Evolutionary conservation across 2,888 invertebrate species (phyloP), one percentile per base, ranked within the genome.

Genomic region (Troides oblongomaculatus): DNA sequence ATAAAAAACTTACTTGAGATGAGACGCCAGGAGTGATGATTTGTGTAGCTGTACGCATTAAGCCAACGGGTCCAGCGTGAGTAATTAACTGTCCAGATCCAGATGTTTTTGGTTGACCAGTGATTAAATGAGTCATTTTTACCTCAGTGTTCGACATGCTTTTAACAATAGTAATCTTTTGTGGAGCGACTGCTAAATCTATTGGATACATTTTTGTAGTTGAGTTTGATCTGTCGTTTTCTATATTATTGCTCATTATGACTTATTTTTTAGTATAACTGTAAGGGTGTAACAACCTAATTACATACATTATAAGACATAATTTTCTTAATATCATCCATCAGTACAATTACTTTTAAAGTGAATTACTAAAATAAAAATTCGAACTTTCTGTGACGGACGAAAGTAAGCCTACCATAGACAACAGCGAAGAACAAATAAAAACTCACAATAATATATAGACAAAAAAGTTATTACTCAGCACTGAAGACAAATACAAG

Each of bases 171-270:
- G 92, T 92, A 70, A 93, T 92, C 82, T 93, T 93, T 82, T 90
- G 92, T 74, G 91, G 90, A 71, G 92, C 92, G 84, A 93, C 90
- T 71, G 92, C 92, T 84, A 93, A 90, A 87, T 93, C 92, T 77
- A 93, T 92, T 74, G 93, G 93, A 86, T 93, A 93, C 84, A 93
- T 93, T 87, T 94, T 94, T 75, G 89, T 89, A 78, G 90, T 81
- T 75, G 93, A 90, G 73, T 89, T 81, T 77, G 94, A 93, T 77
- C 94, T 93, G 77, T 94, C 94, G 77, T 93, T 93, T 78, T 93
- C 93, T 78, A 89, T 83, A 85, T 91, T 92, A 76, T 81, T 86
- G 78, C 87, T 92, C 93, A 93, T 93, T 82, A 78, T 88, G 78
- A 76, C 66, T 62, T 36, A 59, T 56, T 69, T 56, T 56, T 30